Conservation (phyloP, 2,113 vertebrate genomes). For the Hippoglossus stenolepis region DNA sequence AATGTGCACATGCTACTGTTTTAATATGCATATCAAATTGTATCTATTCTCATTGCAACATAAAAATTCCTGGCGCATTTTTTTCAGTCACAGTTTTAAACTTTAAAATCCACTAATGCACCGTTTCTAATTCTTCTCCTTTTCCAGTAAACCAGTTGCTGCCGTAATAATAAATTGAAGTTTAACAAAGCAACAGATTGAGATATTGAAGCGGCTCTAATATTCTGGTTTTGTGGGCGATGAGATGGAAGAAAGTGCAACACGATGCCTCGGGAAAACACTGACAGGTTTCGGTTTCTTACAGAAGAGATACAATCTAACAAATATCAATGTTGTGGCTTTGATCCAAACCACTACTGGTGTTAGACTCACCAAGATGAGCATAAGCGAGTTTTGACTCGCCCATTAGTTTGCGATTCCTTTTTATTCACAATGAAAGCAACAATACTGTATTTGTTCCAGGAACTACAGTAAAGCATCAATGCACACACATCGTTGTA, state of each 20-base stretch:
- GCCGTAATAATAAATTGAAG: not conserved
- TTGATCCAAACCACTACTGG: not conserved
- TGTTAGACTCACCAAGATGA: not conserved
- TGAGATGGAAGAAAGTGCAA: too few relatives aligned
- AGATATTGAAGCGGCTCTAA: not conserved
- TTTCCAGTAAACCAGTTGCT: not conserved
- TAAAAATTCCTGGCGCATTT: not conserved
- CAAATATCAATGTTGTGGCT: not conserved
- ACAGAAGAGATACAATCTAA: not conserved
- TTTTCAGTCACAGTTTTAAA: too few relatives aligned
- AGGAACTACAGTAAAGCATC: not conserved
- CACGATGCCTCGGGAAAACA: not conserved
- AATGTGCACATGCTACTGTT: too few relatives aligned
- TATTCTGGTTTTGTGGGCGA: not conserved
- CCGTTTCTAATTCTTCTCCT: too few relatives aligned
- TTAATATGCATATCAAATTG: too few relatives aligned
- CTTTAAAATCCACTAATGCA: too few relatives aligned
- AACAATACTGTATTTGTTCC: not conserved
- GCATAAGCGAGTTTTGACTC: not conserved
- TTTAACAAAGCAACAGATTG: not conserved
- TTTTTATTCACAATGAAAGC: not conserved
- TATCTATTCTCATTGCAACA: too few relatives aligned
- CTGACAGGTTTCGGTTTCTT: not conserved
- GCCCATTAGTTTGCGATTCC: not conserved
- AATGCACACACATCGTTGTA: not conserved